Percentiles rank a stretch among this genome's conserved stretches.
These are phyloP conservation scores for Corythaixoides concolor DNA, from an alignment of 2,113 vertebrate genomes.

Conservation along the genomic window DNA sequence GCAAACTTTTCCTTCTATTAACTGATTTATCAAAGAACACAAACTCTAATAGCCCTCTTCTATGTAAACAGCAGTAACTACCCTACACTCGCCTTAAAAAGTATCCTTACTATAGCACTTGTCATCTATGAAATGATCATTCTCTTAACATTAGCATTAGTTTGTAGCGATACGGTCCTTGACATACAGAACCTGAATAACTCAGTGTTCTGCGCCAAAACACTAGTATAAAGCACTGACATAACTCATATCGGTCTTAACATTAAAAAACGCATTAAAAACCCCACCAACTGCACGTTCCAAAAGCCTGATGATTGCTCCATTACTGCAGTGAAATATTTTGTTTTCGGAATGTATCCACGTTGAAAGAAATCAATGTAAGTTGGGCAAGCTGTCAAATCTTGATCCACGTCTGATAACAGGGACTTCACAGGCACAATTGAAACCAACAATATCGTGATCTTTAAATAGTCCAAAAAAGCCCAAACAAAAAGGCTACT, in stretches of 20 bases:
- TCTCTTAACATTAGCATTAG: constrained; percentile 14
- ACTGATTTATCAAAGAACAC: constrained; percentile 9
- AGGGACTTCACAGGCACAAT: not conserved
- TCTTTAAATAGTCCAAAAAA: not conserved
- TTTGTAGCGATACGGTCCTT: not conserved
- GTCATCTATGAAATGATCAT: not conserved
- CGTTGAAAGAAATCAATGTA: not conserved
- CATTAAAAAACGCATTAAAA: constrained; percentile 9
- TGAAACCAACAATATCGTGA: not conserved
- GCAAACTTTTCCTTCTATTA: constrained; percentile 59
- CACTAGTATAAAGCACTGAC: not conserved
- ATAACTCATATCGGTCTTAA: not conserved
- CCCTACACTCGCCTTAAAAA: not conserved
- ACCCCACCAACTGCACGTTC: not conserved
- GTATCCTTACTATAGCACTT: not conserved
- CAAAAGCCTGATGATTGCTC: not conserved
- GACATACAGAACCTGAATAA: not conserved
- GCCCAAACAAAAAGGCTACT: not conserved
- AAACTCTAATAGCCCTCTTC: not conserved
- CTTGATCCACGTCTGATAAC: not conserved
- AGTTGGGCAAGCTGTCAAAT: not conserved
- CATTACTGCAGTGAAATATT: not conserved
- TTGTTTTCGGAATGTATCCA: not conserved
- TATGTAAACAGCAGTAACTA: not conserved
- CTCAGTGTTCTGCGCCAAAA: not conserved